phyloP scores from a whole-genome alignment of 2,797 vertebrate species.

The Sebastes matsubarae region DNA sequence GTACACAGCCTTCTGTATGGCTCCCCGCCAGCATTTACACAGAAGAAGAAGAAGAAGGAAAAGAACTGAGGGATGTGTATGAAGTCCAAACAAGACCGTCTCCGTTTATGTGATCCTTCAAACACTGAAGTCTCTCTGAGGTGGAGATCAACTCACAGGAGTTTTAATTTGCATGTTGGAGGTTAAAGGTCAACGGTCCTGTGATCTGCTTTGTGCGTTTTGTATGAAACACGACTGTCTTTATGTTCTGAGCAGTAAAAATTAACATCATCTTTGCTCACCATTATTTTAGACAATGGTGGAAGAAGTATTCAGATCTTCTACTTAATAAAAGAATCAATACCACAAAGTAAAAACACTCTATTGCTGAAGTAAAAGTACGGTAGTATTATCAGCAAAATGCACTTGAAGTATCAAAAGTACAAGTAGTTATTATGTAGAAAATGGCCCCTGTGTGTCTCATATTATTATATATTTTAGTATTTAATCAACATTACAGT shows the following conservation, averaged over 20 bases:
- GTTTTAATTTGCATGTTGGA: background rate
- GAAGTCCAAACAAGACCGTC: conserved; percentile 61
- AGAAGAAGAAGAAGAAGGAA: conserved; percentile 12
- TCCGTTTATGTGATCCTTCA: conserved; percentile 56
- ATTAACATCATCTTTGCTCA: background rate
- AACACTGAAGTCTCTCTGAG: conserved; percentile 18
- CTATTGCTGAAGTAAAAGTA: background rate
- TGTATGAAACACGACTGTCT: conserved; percentile 4
- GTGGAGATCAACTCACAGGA: conserved; percentile 9
- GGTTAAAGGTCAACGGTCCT: conserved; percentile 3
- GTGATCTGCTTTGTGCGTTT: background rate
- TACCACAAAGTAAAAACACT: background rate
- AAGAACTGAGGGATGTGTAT: conserved; percentile 53
- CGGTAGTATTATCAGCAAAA: background rate
- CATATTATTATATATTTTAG: background rate
- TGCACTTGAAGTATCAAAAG: background rate
- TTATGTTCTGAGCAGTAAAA: background rate
- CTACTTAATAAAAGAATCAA: background rate
- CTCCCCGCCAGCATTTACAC: conserved; percentile 84
- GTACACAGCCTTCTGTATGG: conserved; percentile 98
- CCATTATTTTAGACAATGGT: background rate
- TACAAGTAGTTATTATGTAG: background rate
- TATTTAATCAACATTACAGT: background rate
- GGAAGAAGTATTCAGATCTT: background rate
- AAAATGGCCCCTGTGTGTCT: background rate